Base-by-base conservation (phyloP, 2,888 invertebrate genomes). In the Glaucopsyche alexis region DNA sequence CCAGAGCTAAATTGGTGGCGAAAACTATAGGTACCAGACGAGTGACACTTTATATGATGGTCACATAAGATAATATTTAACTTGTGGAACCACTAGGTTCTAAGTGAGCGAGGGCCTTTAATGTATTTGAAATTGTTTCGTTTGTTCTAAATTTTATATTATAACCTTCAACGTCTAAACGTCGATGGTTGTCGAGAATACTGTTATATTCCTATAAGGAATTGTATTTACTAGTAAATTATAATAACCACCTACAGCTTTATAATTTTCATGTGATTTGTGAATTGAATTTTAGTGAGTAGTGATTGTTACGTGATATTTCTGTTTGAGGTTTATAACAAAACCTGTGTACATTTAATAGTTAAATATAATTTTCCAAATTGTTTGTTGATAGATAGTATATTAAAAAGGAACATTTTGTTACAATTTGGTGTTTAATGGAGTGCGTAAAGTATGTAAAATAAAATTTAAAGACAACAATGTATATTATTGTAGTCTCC, bases 401-500 rank as follows among this genome's bases (percentile, higher is more conserved):
- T 70, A 70, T 64, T 76, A 72, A 79, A 79, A 75, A 83, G 86
- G 80, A 82, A 83, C 92, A 92, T 93, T 93, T 93, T 93, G 92
- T 93, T 93, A 91, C 92, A 91, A 91, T 90, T 87, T 89, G 91
- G 89, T 87, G 85, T 90, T 82, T 87, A 86, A 87, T 88, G 88
- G 87, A 90, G 83, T 89, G 85, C 88, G 89, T 91, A 88, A 87
- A 85, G 86, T 88, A 90, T 87, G 92, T 93, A 90, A 82, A 91
- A 91, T 93, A 93, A 92, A 81, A 73, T 78, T 78, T 78, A 80
- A 77, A 79, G 80, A 79, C 72, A 75, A 73, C 71, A 67, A 52
- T 49, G n/a, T 55, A 29, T 73, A 74, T 78, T 69, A 74, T 70
- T 73, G 4, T 11, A 19, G 9, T 29, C 29, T 29, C 29, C 29